These are phyloP conservation scores for Naja naja DNA, from an alignment of 2,113 vertebrate genomes.

Conservation along the genomic window DNA sequence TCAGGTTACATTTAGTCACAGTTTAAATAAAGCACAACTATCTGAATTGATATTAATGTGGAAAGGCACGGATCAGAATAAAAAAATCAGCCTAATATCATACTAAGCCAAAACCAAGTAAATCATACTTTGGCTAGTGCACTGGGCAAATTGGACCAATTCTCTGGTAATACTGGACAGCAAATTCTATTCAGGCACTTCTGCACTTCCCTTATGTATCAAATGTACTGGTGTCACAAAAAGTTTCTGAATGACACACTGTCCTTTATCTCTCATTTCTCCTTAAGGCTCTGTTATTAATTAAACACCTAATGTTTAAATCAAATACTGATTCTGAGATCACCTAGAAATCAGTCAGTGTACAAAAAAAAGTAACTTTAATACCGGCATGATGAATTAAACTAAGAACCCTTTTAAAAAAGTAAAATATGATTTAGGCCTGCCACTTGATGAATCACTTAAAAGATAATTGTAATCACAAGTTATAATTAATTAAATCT, in stretches of 20 bases:
- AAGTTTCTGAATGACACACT: background rate
- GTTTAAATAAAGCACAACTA: background rate
- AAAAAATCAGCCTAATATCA: background rate
- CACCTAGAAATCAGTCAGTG: background rate
- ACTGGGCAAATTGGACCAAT: background rate
- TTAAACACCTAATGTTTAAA: background rate
- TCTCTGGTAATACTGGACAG: background rate
- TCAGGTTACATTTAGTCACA: background rate
- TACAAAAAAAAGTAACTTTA: background rate
- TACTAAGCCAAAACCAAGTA: background rate
- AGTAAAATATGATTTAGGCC: background rate
- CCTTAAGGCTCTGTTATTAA: background rate
- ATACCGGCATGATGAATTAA: background rate
- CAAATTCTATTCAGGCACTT: background rate
- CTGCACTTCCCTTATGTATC: background rate
- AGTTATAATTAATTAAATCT: conserved; percentile 7
- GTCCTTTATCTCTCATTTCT: background rate
- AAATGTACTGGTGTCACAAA: background rate
- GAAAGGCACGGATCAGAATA: background rate
- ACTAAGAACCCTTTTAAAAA: background rate
- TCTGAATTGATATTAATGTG: background rate
- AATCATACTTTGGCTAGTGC: background rate
- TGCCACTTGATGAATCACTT: background rate
- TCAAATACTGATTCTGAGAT: background rate
- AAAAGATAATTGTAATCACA: background rate